Base-by-base conservation (phyloP, 2,797 vertebrate species). In the Coregonus ussuriensis region DNA sequence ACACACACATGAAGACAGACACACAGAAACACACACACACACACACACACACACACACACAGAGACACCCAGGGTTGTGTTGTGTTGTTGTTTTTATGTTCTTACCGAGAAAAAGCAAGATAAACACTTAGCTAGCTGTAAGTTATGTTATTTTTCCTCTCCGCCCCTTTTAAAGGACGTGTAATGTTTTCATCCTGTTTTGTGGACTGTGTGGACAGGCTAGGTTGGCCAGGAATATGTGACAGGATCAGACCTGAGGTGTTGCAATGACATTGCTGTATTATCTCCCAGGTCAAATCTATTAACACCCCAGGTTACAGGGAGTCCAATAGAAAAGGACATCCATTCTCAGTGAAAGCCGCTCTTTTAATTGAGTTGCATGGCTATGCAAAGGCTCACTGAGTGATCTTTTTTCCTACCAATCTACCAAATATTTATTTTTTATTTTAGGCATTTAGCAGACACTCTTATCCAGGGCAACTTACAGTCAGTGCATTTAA, bases 181-280 rank as follows among this genome's bases (percentile, higher is more conserved):
- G 76, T 85, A 90, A 78, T 81, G 85, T 89, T 88, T 85, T 86
- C 85, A 84, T 92, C 89, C 88, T 92, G 90, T 91, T 90, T 85
- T 90, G 85, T 77, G 18, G 35, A 78, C 81, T 4, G 87, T 74
- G 84, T 71, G 86, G 77, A 81, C 76, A 41, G 78, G 81, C 80
- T 71, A 72, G 71, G 52, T 81, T 86, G 75, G 86, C 82, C 89
- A 89, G 83, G 79, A 79, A 81, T 82, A 83, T 84, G 77, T 82
- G 63, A 37, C 65, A 78, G 82, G 83, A 83, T 89, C 85, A 85
- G 76, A 81, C 72, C 21, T 31, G 37, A 76, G 82, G n/a, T 56
- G 77, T 47, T 76, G 79, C 72, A 77, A 80, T 74, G 79, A 71
- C 74, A 75, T 51, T 76, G 70, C 63, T 35, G 52, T 83, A 80